These are phyloP conservation scores for Sporophila hypoxantha DNA, from an alignment of 2,113 vertebrate species.

Conservation along the genomic window DNA sequence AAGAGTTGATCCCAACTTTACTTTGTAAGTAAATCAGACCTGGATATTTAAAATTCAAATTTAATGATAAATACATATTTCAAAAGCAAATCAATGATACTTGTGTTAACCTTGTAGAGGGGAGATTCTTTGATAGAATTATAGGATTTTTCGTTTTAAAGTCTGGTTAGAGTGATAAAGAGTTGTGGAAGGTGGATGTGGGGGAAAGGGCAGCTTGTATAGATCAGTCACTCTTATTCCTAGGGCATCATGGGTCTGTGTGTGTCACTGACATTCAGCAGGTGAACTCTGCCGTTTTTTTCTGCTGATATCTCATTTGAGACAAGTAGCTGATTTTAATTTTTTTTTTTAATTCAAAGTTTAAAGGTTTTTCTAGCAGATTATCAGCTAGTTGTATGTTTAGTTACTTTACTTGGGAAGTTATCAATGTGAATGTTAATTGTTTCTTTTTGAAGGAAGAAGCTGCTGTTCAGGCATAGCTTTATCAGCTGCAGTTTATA, in stretches of 20 bases:
- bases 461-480: neutral
- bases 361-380: neutral
- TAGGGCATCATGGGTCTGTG: neutral
- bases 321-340: neutral
- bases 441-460: neutral
- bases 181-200: neutral
- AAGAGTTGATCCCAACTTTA: neutral
- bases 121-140: neutral
- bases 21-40: neutral
- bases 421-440: neutral
- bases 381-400: neutral
- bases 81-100: neutral
- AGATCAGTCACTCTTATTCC: neutral
- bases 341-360: neutral
- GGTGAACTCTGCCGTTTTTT: neutral
- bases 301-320: neutral
- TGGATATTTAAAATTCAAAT: neutral
- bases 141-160: neutral
- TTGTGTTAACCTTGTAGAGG: neutral
- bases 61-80: neutral
- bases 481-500: neutral
- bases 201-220: neutral
- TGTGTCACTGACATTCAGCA: neutral
- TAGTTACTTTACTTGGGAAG: neutral
- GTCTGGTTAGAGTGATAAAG: neutral